Evolutionary conservation across 2,113 vertebrate species (phyloP).

Genomic region (Pica pica): DNA sequence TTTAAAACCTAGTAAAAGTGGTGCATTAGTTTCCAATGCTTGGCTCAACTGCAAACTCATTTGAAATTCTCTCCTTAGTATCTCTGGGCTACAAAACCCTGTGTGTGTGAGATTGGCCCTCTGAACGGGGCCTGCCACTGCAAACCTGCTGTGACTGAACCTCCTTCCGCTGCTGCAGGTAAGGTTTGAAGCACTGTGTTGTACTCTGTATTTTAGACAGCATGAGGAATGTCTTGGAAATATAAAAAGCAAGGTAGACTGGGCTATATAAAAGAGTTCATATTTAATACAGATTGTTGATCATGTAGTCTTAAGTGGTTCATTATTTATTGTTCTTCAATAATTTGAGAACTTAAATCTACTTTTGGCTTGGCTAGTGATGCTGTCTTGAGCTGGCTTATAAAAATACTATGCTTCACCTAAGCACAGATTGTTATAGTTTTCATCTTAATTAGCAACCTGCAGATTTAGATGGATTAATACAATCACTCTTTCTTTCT

Average conservation of each 20-base stretch:
- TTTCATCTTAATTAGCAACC: slow-evolving; percentile 68
- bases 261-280: neutral
- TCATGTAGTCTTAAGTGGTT: neutral
- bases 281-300: neutral
- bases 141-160: neutral
- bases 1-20: neutral
- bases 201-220: neutral
- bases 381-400: slow-evolving; percentile 12
- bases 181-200: neutral
- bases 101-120: neutral
- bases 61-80: neutral
- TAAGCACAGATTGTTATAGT: slow-evolving; percentile 58
- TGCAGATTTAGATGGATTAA: slow-evolving; percentile 60
- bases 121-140: neutral
- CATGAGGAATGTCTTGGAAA: neutral
- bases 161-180: neutral
- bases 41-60: neutral
- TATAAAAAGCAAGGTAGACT: neutral
- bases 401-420: slow-evolving; percentile 48
- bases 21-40: neutral
- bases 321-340: slow-evolving; percentile 4
- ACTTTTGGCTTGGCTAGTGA: neutral
- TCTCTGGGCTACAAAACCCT: neutral
- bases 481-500: slow-evolving; percentile 50
- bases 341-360: slow-evolving; percentile 5